Evolutionary conservation across 2,113 vertebrate species (phyloP), one percentile per base, ranked within the genome.

Genomic region (Machaerirhynchus nigripectus): DNA sequence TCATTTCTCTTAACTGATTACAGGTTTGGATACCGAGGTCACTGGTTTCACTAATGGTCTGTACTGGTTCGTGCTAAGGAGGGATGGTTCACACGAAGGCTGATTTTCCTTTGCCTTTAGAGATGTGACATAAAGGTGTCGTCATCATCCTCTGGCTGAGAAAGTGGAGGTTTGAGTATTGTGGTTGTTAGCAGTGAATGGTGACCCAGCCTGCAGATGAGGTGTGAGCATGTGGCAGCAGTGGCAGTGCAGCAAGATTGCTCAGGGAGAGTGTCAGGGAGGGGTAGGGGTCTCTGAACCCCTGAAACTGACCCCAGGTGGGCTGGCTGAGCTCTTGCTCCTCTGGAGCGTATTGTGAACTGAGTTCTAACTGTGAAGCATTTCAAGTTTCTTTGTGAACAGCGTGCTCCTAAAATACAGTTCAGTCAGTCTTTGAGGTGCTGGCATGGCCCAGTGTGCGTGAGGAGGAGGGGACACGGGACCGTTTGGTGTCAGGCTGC

Each of bases 401-500:
- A 49, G 49, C 2, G 1, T 4, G 11, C 65, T 60, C 23, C 7
- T 24, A 2, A 49, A 55, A 10, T 12, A 9, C 1, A 0, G 16
- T 23, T 33, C 7, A 15, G 37, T 28, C 35, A 35, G 23, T 67
- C 27, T 39, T 6, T 2, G 26, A 35, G 70, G 60, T 26, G 6
- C 18, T 13, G 0, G 1, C 1, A 7, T 30, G 71, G 27, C 31
- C 10, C 10, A 2, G 61, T 4, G 56, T 16, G 30, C 23, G 69
- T 28, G 23, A 10, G 23, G 6, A 15, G 59, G 57, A 33, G 44
- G 26, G 56, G 22, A 4, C 10, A 4, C 0, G 37, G 65, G 16
- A 2, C 1, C 0, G 11, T 30, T 50, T 1, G 33, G 28, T 19
- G 0, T 21, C 6, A 6, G 78, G 40, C 42, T 44, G 42, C 42